These are phyloP conservation scores for Galeopsomyia nigrocyanea DNA, from an alignment of 2,888 invertebrate species.

Conservation along the genomic window DNA sequence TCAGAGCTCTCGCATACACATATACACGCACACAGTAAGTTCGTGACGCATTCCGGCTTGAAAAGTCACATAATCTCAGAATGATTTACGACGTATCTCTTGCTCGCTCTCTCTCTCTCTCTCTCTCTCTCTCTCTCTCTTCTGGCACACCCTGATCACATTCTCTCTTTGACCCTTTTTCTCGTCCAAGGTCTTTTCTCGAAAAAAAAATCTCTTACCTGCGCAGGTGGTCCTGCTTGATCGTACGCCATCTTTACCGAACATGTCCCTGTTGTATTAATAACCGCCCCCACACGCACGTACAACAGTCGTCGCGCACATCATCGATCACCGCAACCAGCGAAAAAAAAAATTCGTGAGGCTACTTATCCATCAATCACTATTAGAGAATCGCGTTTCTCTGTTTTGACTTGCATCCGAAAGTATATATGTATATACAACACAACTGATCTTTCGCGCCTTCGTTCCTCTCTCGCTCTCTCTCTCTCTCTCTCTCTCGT, in stretches of 20 bases:
- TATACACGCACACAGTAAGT: not conserved
- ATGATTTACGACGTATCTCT: slow-evolving; percentile 59
- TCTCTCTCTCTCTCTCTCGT: no score
- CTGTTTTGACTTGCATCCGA: slow-evolving; percentile 41
- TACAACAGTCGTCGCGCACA: slow-evolving; percentile 10
- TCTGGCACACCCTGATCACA: not conserved
- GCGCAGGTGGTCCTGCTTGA: slow-evolving; percentile 55
- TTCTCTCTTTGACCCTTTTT: slow-evolving; percentile 42
- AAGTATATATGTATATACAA: no score
- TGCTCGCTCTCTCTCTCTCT: slow-evolving; percentile 24
- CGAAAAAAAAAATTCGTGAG: slow-evolving; percentile 61
- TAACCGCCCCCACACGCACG: slow-evolving; percentile 36
- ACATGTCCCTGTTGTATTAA: slow-evolving; percentile 23
- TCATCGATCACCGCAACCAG: slow-evolving; percentile 46
- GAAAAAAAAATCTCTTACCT: slow-evolving; percentile 49
- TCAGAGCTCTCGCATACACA: slow-evolving; percentile 23
- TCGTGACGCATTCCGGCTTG: slow-evolving; percentile 60
- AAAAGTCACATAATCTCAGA: slow-evolving; percentile 63
- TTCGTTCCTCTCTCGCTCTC: no score
- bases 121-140: slow-evolving; percentile 18
- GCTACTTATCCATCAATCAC: slow-evolving; percentile 68
- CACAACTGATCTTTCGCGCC: slow-evolving; percentile 36
- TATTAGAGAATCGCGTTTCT: slow-evolving; percentile 57
- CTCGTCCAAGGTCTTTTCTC: slow-evolving; percentile 40
- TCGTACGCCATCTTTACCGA: slow-evolving; percentile 37